Conservation (phyloP, 2,888 invertebrate genomes). For the Harpalus rufipes region DNA sequence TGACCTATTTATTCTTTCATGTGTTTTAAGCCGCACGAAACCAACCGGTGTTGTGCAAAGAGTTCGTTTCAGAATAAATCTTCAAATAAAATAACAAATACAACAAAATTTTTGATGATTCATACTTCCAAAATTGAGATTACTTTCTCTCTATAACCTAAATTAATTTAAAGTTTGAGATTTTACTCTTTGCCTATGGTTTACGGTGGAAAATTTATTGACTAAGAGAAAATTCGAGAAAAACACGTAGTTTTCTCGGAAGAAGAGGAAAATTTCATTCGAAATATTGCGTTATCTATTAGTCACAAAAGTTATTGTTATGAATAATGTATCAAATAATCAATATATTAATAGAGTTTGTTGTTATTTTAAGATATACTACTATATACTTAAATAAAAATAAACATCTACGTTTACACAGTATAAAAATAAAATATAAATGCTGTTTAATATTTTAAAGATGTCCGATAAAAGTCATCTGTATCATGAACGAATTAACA, state of each 20-base stretch:
- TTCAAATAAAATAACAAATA: neutral
- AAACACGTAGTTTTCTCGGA: neutral
- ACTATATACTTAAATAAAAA: too few relatives aligned
- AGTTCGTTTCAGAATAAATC: neutral
- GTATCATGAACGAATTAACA: too few relatives aligned
- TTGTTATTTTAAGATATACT: too few relatives aligned
- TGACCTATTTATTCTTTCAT: constrained; percentile 27
- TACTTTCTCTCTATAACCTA: constrained; percentile 49
- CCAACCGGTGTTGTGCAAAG: constrained; percentile 1
- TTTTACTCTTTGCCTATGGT: neutral
- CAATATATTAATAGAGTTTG: too few relatives aligned
- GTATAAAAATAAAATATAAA: too few relatives aligned
- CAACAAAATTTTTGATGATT: neutral
- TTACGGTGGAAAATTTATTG: neutral
- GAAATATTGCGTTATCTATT: too few relatives aligned
- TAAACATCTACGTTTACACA: too few relatives aligned
- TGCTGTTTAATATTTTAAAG: too few relatives aligned
- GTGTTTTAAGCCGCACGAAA: constrained; percentile 9
- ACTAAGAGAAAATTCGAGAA: neutral
- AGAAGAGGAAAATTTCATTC: neutral
- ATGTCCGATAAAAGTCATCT: too few relatives aligned
- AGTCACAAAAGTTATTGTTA: too few relatives aligned
- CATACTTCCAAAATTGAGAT: constrained; percentile 3
- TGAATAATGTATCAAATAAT: too few relatives aligned
- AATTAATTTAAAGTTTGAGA: neutral